phyloP scores from a whole-genome alignment of 2,113 vertebrate genomes.

The Paracanthobrama guichenoti region DNA sequence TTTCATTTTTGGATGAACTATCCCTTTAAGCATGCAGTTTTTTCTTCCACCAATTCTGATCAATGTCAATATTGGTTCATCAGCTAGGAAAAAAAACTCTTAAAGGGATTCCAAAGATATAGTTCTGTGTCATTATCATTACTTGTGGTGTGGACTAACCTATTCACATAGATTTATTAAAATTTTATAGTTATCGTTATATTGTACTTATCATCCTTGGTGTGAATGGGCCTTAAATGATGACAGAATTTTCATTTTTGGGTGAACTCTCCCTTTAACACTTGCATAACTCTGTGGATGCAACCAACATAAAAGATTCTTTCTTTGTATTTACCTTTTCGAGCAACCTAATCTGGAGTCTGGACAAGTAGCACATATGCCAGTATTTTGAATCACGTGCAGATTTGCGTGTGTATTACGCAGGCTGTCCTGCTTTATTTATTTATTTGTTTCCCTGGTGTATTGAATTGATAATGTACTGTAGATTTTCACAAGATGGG shows the following conservation, averaged over 20 bases:
- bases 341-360: background rate
- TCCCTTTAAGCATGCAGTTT: no score
- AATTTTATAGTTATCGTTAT: background rate
- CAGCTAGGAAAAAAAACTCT: background rate
- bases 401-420: conserved; percentile 1
- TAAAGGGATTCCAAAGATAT: background rate
- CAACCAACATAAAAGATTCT: background rate
- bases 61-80: no score
- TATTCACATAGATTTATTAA: no score
- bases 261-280: background rate
- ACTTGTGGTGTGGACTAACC: background rate
- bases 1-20: no score
- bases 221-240: background rate
- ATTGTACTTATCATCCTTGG: background rate
- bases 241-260: background rate
- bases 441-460: background rate
- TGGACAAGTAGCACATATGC: background rate
- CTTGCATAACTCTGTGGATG: background rate
- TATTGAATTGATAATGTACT: conserved; percentile 24
- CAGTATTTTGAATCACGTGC: background rate
- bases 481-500: conserved; percentile 35
- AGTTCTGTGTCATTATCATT: background rate
- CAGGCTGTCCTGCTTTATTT: conserved; percentile 31
- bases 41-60: no score
- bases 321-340: background rate